These are phyloP conservation scores for Drosophila bipectinata DNA, from an alignment of 1,140 invertebrate genomes.

Conservation along the genomic window DNA sequence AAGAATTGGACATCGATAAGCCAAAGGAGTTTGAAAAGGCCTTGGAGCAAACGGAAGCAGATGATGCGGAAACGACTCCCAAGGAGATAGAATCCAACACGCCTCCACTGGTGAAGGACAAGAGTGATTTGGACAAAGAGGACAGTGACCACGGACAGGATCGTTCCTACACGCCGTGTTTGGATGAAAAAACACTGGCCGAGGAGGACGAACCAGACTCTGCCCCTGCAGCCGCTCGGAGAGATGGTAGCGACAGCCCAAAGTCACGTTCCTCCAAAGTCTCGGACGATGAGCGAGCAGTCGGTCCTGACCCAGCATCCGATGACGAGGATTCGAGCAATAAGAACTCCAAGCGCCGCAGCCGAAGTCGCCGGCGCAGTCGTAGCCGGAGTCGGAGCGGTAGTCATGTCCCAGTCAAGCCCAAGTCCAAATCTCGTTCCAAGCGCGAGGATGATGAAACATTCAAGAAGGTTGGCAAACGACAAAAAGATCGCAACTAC, in stretches of 20 bases:
- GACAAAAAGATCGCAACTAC: conserved; percentile 92
- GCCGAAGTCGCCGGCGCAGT: conserved; percentile 45
- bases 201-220: conserved; percentile 53
- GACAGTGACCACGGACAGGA: conserved; percentile 76
- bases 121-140: neutral
- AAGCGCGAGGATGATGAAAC: conserved; percentile 84
- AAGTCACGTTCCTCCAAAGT: conserved; percentile 18
- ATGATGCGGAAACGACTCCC: neutral
- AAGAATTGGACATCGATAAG: conserved; percentile 79
- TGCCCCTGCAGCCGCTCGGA: neutral
- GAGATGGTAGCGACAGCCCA: conserved; percentile 8
- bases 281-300: conserved; percentile 82
- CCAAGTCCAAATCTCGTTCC: conserved; percentile 47
- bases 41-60: conserved; percentile 20
- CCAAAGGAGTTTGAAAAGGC: conserved; percentile 75
- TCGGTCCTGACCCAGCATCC: conserved; percentile 90
- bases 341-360: conserved; percentile 59
- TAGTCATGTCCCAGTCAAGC: neutral
- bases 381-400: conserved; percentile 27
- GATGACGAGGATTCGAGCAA: conserved; percentile 87
- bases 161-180: conserved; percentile 87
- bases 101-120: conserved; percentile 2
- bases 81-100: conserved; percentile 10
- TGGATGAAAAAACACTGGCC: conserved; percentile 86
- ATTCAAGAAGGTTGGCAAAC: conserved; percentile 93